These are phyloP conservation scores for Meghimatium bilineatum DNA, from an alignment of 2,888 invertebrate species.

Conservation along the genomic window DNA sequence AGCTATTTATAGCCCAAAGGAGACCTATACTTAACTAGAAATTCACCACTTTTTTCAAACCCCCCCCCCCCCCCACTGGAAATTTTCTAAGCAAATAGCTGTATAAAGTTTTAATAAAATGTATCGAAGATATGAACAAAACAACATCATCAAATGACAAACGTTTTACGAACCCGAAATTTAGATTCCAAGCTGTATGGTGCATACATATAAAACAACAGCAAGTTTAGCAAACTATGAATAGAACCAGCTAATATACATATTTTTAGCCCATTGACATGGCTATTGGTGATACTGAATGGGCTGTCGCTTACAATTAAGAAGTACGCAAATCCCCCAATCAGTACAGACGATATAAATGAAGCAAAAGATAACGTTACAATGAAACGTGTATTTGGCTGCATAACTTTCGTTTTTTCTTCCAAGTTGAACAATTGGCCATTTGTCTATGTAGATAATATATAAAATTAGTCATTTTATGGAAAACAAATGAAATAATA, in stretches of 20 bases:
- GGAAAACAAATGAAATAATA: not conserved
- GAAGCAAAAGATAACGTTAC: conserved; percentile 28
- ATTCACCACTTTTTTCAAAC: too few species aligned
- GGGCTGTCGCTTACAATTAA: conserved; percentile 22
- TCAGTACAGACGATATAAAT: conserved; percentile 25
- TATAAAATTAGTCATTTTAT: not conserved
- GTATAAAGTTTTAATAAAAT: too few species aligned
- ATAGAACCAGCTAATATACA: conserved; percentile 7
- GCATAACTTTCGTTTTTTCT: not conserved
- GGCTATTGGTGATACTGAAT: conserved; percentile 22
- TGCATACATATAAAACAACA: conserved; percentile 20
- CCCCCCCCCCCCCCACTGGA: too few species aligned
- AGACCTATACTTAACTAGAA: too few species aligned
- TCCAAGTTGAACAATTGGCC: not conserved
- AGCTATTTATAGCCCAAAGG: too few species aligned
- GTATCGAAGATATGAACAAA: too few species aligned
- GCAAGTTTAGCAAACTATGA: conserved; percentile 27
- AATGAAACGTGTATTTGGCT: conserved; percentile 26
- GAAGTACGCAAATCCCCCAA: not conserved
- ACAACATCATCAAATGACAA: not conserved
- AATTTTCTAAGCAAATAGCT: too few species aligned
- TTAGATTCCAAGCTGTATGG: conserved; percentile 25
- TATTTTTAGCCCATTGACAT: conserved; percentile 26
- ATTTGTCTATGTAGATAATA: not conserved
- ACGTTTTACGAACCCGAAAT: not conserved